Percentiles rank a stretch among this genome's conserved stretches.
phyloP scores from a whole-genome alignment of 2,888 invertebrate species.

The Ectobius pallidus region DNA sequence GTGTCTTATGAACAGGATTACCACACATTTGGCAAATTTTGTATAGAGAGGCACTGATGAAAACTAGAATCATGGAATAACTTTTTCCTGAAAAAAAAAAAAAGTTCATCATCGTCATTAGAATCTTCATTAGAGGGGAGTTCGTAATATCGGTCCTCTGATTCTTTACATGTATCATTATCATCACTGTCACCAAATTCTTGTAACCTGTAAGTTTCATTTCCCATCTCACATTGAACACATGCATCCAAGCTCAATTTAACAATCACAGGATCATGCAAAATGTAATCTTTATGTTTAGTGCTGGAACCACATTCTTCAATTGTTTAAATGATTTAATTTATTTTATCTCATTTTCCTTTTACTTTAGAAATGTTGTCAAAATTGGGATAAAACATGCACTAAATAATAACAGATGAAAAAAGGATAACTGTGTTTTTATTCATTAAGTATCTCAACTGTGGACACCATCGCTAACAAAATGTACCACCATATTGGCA shows the following conservation, averaged over 20 bases:
- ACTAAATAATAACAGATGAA: background rate
- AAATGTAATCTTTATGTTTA: background rate
- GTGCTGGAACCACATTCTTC: background rate
- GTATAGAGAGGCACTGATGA: no score
- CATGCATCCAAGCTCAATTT: background rate
- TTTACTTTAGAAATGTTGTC: no score
- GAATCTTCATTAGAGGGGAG: background rate
- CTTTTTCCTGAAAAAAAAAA: background rate
- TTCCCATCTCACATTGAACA: background rate
- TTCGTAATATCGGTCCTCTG: background rate
- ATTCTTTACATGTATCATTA: background rate
- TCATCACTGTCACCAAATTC: background rate
- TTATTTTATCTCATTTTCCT: no score
- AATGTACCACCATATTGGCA: constrained; percentile 3
- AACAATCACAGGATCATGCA: background rate
- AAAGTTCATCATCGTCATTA: background rate
- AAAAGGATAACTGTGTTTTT: background rate
- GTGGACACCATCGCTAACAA: background rate
- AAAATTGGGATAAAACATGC: no score
- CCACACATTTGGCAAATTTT: background rate
- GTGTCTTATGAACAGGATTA: background rate
- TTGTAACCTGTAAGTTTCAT: background rate
- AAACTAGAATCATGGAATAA: background rate
- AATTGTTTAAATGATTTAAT: no score
- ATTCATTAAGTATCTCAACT: constrained; percentile 15